These are phyloP conservation scores for Saxidomus purpurata DNA, from an alignment of 1,140 invertebrate species.

Conservation along the genomic window DNA sequence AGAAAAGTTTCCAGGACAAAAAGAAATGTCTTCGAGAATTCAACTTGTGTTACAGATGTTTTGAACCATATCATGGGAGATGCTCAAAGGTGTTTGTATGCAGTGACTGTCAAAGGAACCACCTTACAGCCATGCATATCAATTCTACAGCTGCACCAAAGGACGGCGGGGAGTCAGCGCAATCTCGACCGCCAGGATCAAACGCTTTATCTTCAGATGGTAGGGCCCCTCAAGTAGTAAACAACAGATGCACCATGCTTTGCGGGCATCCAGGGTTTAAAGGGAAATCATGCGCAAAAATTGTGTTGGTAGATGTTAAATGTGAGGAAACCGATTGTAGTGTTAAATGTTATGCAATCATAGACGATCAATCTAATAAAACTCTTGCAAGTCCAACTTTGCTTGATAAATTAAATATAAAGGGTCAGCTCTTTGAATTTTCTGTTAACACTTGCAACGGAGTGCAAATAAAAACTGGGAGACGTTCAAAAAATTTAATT, in stretches of 20 bases:
- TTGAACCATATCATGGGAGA: neutral
- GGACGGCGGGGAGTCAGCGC: constrained; percentile 9
- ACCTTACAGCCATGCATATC: neutral
- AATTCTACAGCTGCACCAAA: constrained; percentile 1
- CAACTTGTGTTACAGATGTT: neutral
- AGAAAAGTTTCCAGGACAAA: neutral
- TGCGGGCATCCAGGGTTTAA: too few relatives aligned
- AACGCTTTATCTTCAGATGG: neutral
- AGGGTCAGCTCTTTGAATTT: constrained; percentile 4
- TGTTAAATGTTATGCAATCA: constrained; percentile 8
- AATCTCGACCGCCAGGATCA: neutral
- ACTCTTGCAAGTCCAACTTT: neutral
- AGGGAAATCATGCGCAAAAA: constrained; percentile 1
- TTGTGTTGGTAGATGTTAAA: constrained; percentile 6
- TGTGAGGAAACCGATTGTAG: constrained; percentile 2
- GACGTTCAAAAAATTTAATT: constrained; percentile 9
- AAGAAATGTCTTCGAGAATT: neutral
- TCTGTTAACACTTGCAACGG: neutral
- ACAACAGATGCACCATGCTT: neutral
- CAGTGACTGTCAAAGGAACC: neutral
- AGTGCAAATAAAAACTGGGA: neutral
- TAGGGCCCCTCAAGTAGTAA: constrained; percentile 6
- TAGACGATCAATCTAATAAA: constrained; percentile 13
- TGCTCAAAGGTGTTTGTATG: neutral
- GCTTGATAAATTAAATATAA: constrained; percentile 12